Conservation (phyloP, 2,113 vertebrate genomes). For the Physeter macrocephalus region DNA sequence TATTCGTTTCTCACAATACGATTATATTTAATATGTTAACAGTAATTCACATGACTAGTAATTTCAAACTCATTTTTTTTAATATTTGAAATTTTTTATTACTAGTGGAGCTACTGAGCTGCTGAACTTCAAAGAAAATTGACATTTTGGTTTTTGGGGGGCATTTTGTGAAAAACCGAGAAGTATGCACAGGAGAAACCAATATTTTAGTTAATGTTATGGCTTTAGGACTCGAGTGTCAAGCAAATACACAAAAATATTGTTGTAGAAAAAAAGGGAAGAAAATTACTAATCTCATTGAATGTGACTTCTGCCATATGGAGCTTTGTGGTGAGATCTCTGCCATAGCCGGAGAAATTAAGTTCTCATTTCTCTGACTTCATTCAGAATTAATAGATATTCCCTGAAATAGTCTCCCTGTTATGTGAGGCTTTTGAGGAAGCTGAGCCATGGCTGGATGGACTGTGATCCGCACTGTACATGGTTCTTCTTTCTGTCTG, state of each 20-base stretch:
- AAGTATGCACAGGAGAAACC: background rate
- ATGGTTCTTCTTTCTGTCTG: background rate
- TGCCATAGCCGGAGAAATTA: background rate
- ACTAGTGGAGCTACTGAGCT: background rate
- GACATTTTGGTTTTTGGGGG: background rate
- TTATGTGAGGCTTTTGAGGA: background rate
- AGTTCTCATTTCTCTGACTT: slow-evolving; percentile 26
- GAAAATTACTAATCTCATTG: background rate
- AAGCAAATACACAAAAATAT: background rate
- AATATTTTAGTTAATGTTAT: background rate
- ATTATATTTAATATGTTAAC: background rate
- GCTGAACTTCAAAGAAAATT: background rate
- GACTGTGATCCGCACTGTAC: background rate
- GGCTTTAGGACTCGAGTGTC: background rate
- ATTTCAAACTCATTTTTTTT: background rate
- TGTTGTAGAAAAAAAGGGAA: background rate
- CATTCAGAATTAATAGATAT: background rate
- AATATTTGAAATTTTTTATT: background rate
- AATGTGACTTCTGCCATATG: background rate
- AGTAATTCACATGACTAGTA: background rate
- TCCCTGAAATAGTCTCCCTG: background rate
- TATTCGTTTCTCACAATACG: background rate
- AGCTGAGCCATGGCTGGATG: background rate
- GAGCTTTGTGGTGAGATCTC: background rate
- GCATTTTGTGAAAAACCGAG: slow-evolving; percentile 11